A percentile compares a stretch with the other conserved stretches of the same genome.
Evolutionary conservation across 2,113 vertebrate species (phyloP).

Genomic region (Phaethon lepturus): DNA sequence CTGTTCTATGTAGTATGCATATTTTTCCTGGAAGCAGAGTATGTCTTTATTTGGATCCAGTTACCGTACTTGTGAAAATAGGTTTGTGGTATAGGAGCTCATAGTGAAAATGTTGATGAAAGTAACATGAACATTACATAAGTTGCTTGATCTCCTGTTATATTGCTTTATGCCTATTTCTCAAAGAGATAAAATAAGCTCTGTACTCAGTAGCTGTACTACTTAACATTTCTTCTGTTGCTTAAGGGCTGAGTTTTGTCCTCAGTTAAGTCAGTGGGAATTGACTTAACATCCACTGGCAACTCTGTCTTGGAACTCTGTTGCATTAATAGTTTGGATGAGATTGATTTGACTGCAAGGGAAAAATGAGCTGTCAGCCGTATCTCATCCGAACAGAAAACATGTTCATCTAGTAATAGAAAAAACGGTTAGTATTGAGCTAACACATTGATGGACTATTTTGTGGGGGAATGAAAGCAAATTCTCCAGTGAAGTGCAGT

Average conservation of each 20-base stretch:
- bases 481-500: background rate
- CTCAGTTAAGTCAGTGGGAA: background rate
- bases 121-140: background rate
- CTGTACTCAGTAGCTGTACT: background rate
- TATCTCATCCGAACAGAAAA: background rate
- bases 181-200: background rate
- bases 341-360: background rate
- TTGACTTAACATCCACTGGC: background rate
- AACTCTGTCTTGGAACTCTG: background rate
- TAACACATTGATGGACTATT: background rate
- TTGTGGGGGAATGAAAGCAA: background rate
- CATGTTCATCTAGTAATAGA: background rate
- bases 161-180: background rate
- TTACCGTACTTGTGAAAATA: background rate
- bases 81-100: background rate
- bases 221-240: background rate
- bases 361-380: background rate
- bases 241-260: background rate
- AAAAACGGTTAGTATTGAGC: background rate
- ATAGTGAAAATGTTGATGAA: background rate
- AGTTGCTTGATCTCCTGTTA: background rate
- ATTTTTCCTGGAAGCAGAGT: constrained; percentile 9
- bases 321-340: background rate
- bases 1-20: background rate
- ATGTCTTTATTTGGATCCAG: background rate